Conservation (phyloP, 2,888 invertebrate species). For the Furcula furcula region DNA sequence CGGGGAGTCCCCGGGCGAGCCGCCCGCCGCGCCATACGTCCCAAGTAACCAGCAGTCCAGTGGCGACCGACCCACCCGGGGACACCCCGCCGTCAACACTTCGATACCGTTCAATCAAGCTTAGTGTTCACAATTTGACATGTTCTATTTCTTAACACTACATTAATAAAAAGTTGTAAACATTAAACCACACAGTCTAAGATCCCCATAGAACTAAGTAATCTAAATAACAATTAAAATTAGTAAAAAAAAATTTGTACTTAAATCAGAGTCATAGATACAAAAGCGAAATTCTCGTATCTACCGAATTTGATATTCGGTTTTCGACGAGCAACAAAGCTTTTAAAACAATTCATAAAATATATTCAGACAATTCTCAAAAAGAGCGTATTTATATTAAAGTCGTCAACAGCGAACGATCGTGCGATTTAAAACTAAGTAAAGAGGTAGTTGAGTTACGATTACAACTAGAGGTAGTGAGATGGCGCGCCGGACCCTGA, state of each 20-base stretch:
- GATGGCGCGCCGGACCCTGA: slow-evolving; percentile 71
- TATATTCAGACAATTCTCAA: slow-evolving; percentile 76
- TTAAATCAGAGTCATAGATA: slow-evolving; percentile 75
- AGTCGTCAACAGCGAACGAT: slow-evolving; percentile 69
- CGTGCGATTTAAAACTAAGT: slow-evolving; percentile 71
- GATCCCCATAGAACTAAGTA: slow-evolving; percentile 59
- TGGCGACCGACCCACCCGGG: slow-evolving; percentile 20
- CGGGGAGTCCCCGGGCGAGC: slow-evolving; percentile 10
- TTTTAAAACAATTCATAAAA: slow-evolving; percentile 72
- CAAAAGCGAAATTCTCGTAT: slow-evolving; percentile 54
- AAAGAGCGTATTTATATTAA: slow-evolving; percentile 57
- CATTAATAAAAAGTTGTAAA: slow-evolving; percentile 38
- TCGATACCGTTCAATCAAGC: slow-evolving; percentile 3
- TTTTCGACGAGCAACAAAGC: slow-evolving; percentile 65
- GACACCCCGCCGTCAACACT: slow-evolving; percentile 4
- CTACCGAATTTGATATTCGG: slow-evolving; percentile 46
- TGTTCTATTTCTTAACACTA: slow-evolving; percentile 50
- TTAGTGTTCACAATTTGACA: slow-evolving; percentile 46
- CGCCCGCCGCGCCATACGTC: slow-evolving; percentile 12
- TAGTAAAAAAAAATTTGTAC: slow-evolving; percentile 76
- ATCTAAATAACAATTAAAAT: slow-evolving; percentile 78
- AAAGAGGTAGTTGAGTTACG: slow-evolving; percentile 80
- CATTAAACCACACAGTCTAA: slow-evolving; percentile 49
- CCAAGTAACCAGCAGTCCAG: slow-evolving; percentile 23
- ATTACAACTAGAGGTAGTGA: slow-evolving; percentile 64